Evolutionary conservation across 2,797 vertebrate species (phyloP), one percentile per base, ranked within the genome.

Genomic region (Euphonia xanthogaster): DNA sequence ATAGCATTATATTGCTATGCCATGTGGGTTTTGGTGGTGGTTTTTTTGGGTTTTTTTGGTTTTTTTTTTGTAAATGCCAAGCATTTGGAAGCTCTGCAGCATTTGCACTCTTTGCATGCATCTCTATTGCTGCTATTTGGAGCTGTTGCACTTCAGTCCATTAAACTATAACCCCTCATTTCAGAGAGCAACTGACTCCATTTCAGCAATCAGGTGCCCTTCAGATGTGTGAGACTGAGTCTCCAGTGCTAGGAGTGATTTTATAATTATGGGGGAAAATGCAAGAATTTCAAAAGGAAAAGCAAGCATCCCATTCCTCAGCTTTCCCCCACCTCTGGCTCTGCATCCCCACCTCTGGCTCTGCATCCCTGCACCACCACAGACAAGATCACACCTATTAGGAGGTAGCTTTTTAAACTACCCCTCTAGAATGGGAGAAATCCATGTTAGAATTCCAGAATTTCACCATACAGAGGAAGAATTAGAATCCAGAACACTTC

Each of bases 51-150:
- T 14, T n/a, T 58, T 25, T 11, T 53, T 37, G 10, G 37, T 10
- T 22, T 12, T 39, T 66, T 39, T 60, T 67, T 50, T 68, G 35
- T 85, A 14, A 67, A 88, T 89, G 60, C 55, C 75, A 87, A 63
- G 18, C 20, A 60, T 87, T 91, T 95, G 68, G 85, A 95, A 93
- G 13, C 33, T 94, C 61, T 95, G 85, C 94, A 91, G 42, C 47
- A 82, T 82, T 87, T 94, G 58, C 62, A 90, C 58, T 75, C 33
- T 48, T 82, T 73, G 51, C 55, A 75, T 79, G 63, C 37, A 2
- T 86, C 70, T 55, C 62, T 66, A 28, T 21, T 89, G 55, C 48
- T 94, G 60, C 63, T 79, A 55, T 91, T 94, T 39, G 28, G 77
- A 92, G 50, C 33, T 72, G 44, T n/a, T 82, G 31, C 30, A 31